phyloP scores from a whole-genome alignment of 2,797 vertebrate genomes.

The Rhabdophis nuchalis region DNA sequence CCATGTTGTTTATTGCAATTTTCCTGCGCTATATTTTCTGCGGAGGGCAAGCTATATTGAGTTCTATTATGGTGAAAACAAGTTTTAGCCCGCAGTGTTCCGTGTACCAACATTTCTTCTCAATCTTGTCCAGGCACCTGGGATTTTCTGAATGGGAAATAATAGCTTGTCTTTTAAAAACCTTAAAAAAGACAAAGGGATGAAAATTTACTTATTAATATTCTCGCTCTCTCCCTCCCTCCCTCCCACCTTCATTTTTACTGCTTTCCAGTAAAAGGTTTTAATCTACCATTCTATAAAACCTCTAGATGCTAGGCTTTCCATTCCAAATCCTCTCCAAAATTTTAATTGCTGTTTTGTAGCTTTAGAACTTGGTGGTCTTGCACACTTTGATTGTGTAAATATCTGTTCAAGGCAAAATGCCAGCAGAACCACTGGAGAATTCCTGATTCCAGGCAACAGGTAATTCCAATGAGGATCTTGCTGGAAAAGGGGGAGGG shows the following conservation, averaged over 20 bases:
- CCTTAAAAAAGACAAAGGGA: not conserved
- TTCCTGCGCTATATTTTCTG: not conserved
- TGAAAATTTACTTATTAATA: not conserved
- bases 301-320: not conserved
- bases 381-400: not conserved
- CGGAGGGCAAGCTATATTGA: not conserved
- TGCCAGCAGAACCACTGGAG: not conserved
- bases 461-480: not conserved
- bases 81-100: not conserved
- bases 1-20: not conserved
- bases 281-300: not conserved
- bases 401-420: not conserved
- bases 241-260: not conserved
- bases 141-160: not conserved
- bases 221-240: not conserved
- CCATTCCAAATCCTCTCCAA: not conserved
- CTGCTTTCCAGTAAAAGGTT: not conserved
- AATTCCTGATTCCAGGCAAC: not conserved
- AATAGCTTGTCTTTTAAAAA: not conserved
- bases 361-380: not conserved
- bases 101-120: not conserved
- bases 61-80: not conserved
- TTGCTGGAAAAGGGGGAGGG: not conserved
- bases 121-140: not conserved
- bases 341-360: not conserved